A percentile compares a stretch with the other conserved stretches of the same genome.
phyloP scores from a whole-genome alignment of 2,113 vertebrate species.

The Myrmophylax atrothorax region DNA sequence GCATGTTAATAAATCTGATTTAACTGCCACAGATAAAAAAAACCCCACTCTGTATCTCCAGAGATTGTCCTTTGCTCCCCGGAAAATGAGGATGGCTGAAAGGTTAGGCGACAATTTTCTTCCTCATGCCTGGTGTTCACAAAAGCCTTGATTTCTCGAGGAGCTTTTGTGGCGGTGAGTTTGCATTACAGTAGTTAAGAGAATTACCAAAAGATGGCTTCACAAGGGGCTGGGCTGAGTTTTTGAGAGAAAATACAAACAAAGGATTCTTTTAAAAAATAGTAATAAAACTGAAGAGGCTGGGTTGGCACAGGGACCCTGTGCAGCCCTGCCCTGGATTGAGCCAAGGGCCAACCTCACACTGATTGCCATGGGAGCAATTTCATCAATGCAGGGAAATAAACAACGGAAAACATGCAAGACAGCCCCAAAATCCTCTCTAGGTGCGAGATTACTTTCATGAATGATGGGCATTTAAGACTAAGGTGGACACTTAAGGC shows the following conservation, averaged over 20 bases:
- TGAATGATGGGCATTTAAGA: rapidly evolving
- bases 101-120: slow-evolving; percentile 52
- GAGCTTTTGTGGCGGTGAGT: slow-evolving; percentile 38
- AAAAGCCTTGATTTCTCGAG: slow-evolving; percentile 56
- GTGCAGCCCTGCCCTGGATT: background rate
- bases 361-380: rapidly evolving
- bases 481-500: background rate
- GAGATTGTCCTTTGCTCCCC: slow-evolving; percentile 42
- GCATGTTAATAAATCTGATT: slow-evolving; percentile 54
- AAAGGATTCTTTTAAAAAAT: background rate
- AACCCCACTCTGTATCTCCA: background rate
- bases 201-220: slow-evolving; percentile 48
- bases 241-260: slow-evolving; percentile 29
- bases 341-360: background rate
- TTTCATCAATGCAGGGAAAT: background rate
- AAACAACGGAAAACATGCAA: background rate
- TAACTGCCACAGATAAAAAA: slow-evolving; percentile 20
- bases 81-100: slow-evolving; percentile 35
- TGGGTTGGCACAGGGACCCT: background rate
- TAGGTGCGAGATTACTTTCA: background rate
- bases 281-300: background rate
- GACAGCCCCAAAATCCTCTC: background rate
- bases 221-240: slow-evolving; percentile 25
- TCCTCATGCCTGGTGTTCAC: background rate
- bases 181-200: slow-evolving; percentile 47